Base-by-base conservation (phyloP, 1,140 invertebrate species). In the Monochamus saltuarius region DNA sequence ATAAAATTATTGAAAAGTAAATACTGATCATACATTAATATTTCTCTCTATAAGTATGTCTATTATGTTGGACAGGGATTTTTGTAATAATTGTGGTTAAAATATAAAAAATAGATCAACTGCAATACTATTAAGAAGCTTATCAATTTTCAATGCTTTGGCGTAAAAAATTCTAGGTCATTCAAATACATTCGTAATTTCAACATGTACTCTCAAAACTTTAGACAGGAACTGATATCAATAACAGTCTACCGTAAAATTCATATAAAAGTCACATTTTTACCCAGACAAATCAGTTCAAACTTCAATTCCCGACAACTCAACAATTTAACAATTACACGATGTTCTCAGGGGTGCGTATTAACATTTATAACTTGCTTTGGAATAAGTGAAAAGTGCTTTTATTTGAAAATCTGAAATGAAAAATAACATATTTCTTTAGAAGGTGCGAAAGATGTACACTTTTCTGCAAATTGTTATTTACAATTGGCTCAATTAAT, bases 81-180 rank as follows among this genome's bases (percentile, higher is more conserved):
- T 29, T 29, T 29, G 6, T 29, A 29, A 29, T 29, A 2, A 29
- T 3, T 29, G 22, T 29, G 22, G 22, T 29, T 29, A 29, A 29
- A 29, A 29, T 29, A 3, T 3, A 29, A 29, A 29, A 29, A 29
- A 2, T 29, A 29, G 6, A 29, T 29, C 22, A 29, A 29, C 22
- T 29, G 6, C 22, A 29, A 3, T 29, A 29, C 22, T 29, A n/a
- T n/a, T n/a, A 29, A 29, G 22, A 29, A 29, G 22, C 22, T 29
- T 29, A 29, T 29, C 22, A 29, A 29, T 29, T 29, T 29, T 29
- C 22, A 29, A 29, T 29, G 22, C 22, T 29, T 29, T 29, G 22
- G 22, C 22, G 22, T 29, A 29, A 47, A 47, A 47, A 47, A 47
- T 47, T 47, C 45, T 47, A 47, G 45, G 45, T 47, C 45, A 47